phyloP scores from a whole-genome alignment of 2,113 vertebrate genomes.

The Ameiurus melas region DNA sequence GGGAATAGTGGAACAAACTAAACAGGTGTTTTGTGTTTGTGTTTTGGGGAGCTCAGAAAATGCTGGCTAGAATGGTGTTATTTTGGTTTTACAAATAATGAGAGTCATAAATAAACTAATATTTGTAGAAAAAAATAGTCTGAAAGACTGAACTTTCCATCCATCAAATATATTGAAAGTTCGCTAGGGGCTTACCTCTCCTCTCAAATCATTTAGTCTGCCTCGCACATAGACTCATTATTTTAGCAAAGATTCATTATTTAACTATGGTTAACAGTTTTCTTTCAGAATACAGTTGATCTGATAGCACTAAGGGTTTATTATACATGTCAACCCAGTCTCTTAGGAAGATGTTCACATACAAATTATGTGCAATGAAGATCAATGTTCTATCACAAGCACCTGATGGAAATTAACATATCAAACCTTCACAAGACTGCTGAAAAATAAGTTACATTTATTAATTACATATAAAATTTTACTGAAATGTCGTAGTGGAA shows the following conservation, averaged over 20 bases:
- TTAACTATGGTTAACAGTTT: conserved; percentile 3
- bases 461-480: neutral
- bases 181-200: neutral
- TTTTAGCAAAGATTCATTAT: neutral
- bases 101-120: conserved; percentile 16
- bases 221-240: conserved; percentile 7
- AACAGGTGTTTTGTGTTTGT: neutral
- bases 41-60: neutral
- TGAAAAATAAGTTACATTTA: neutral
- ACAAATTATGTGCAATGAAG: neutral
- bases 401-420: neutral
- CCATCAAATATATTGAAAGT: conserved; percentile 10
- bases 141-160: conserved; percentile 1
- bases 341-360: neutral
- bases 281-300: neutral
- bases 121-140: neutral
- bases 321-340: neutral
- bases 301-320: neutral
- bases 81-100: neutral
- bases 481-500: neutral
- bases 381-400: neutral
- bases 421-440: neutral
- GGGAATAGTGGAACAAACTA: neutral
- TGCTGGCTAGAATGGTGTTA: neutral
- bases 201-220: conserved; percentile 24